These are phyloP conservation scores for Trisateles emortualis DNA, from an alignment of 2,888 invertebrate species.

Conservation along the genomic window DNA sequence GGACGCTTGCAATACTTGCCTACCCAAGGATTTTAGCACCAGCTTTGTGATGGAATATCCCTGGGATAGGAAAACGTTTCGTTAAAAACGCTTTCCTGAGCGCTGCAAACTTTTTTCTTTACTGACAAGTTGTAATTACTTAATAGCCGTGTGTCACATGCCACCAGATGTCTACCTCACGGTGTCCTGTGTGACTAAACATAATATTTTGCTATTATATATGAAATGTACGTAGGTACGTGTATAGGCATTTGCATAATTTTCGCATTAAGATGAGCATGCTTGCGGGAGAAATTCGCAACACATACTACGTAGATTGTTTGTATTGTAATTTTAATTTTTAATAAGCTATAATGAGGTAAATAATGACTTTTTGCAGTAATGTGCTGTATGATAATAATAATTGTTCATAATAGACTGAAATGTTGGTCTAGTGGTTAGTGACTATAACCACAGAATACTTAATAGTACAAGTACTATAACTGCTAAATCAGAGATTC, in stretches of 20 bases:
- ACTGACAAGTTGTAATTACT: no score
- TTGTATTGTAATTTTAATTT: neutral
- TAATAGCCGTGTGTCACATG: constrained; percentile 17
- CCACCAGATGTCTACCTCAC: constrained; percentile 9
- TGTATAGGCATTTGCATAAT: constrained; percentile 29
- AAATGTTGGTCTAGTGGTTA: no score
- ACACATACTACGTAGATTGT: neutral
- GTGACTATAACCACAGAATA: no score
- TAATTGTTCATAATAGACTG: no score
- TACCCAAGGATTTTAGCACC: no score
- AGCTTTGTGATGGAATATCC: no score
- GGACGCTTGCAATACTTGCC: no score
- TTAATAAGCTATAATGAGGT: neutral
- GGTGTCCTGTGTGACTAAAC: constrained; percentile 29
- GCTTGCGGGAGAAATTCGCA: constrained; percentile 34
- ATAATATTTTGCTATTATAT: constrained; percentile 22
- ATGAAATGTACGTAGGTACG: neutral
- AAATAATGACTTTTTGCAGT: neutral
- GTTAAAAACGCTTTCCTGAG: no score
- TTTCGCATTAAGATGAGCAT: constrained; percentile 25
- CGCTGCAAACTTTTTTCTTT: no score
- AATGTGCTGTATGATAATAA: neutral
- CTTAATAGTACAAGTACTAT: no score
- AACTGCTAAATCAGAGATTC: no score
- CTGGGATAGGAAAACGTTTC: no score